Evolutionary conservation across 2,888 invertebrate genomes (phyloP).

Genomic region (Pediacus dermestoides): DNA sequence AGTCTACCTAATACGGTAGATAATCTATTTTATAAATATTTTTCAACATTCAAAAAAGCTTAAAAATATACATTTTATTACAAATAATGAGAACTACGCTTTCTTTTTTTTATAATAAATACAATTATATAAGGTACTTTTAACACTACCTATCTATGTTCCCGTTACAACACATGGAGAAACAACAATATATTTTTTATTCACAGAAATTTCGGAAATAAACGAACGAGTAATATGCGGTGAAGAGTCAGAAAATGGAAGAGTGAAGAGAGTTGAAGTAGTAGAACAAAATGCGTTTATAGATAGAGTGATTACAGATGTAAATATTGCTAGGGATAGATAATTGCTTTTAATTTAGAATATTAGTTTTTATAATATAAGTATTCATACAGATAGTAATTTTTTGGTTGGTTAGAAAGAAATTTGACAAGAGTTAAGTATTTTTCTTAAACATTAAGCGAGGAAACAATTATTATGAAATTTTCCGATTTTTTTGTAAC

Average conservation of each 20-base stretch:
- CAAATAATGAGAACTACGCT: slow-evolving; percentile 19
- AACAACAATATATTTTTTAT: no score
- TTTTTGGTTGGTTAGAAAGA: slow-evolving; percentile 11
- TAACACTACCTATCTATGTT: slow-evolving; percentile 16
- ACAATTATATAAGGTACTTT: slow-evolving; percentile 13
- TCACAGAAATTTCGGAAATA: no score
- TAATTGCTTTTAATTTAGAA: slow-evolving; percentile 51
- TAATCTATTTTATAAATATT: slow-evolving; percentile 17
- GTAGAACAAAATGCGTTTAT: no score
- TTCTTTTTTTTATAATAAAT: slow-evolving; percentile 11
- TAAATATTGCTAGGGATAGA: slow-evolving; percentile 45
- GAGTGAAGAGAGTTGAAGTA: no score
- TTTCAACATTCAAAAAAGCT: slow-evolving; percentile 30
- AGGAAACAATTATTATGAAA: no score
- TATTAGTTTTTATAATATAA: slow-evolving; percentile 37
- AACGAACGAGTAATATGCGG: no score
- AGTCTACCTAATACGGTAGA: no score
- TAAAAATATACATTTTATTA: slow-evolving; percentile 21
- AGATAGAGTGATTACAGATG: no score
- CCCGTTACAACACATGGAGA: slow-evolving; percentile 15
- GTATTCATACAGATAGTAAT: slow-evolving; percentile 14
- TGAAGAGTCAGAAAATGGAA: no score
- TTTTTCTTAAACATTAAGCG: no score
- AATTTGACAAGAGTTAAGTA: slow-evolving; percentile 15
- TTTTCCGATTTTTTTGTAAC: no score